Base-by-base conservation (phyloP, 2,888 invertebrate genomes). In the Sussaba pulchella region DNA sequence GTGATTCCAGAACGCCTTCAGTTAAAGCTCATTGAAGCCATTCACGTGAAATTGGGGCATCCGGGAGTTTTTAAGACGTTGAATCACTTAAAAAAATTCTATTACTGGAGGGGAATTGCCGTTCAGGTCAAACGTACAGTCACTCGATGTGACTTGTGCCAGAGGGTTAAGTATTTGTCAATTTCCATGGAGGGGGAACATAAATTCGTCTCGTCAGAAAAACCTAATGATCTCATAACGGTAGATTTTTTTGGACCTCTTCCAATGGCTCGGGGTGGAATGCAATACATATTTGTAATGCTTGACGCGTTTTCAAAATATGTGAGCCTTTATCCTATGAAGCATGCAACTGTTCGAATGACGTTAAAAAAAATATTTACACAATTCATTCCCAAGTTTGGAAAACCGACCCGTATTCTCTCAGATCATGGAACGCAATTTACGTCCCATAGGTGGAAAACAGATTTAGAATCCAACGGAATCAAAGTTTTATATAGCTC, bases 231-330 rank as follows among this genome's bases (percentile, higher is more conserved):
- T 9, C 31, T 81, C 0, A 43, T 81, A 8, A 76, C 77, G 0
- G 66, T 81, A 2, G 83, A 83, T 73, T 83, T 59, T 50, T 83
- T 81, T 66, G 83, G 79, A 1, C 78, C 81, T 2, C 36, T 81
- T 2, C 81, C 78, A 2, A 17, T 21, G 2, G 75, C 72, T 6
- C 41, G 26, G 12, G 79, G 82, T 10, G 74, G 77, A 5, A 67
- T 80, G 0, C 71, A 80, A 43, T 84, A 78, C 50, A 77, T 83
- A 6, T 74, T 76, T 14, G 73, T 76, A n/a, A 43, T 73, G 14
- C 36, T 82, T 0, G 70, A 81, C 24, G 41, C 63, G 0, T 81
- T 78, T 41, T 41, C 81, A 0, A 81, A 81, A 52, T 69, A 63
- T 17, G 74, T 79, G 1, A 70, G 17, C 9, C 39, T 82, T 1